Evolutionary conservation across 1,140 invertebrate species (phyloP).

Genomic region (Bombus soroeensis): DNA sequence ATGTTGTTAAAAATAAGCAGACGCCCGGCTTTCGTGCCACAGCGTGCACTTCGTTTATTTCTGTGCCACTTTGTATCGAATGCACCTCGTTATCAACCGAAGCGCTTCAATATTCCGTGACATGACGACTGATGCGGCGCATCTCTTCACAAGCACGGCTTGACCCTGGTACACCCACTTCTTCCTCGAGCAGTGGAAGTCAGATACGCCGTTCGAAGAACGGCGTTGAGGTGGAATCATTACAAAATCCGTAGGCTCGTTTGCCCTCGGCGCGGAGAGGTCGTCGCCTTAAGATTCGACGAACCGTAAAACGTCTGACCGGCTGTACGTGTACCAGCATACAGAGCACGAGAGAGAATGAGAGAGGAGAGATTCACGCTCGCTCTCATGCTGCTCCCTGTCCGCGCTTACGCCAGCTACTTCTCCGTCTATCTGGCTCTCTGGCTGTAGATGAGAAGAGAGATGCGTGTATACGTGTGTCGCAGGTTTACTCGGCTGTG

Average conservation of each 20-base stretch:
- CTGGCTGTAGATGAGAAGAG: background rate
- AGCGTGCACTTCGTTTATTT: too few species aligned
- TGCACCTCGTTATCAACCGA: background rate
- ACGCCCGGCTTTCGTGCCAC: too few species aligned
- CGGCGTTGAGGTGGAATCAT: slow-evolving; percentile 1
- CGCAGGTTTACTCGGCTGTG: background rate
- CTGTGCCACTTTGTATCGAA: background rate
- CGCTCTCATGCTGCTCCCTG: background rate
- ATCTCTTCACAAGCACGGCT: background rate
- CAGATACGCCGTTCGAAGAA: background rate
- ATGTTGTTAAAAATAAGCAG: too few species aligned
- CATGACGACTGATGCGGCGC: background rate
- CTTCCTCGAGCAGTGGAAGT: background rate
- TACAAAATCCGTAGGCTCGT: slow-evolving; percentile 35
- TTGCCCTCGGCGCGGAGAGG: slow-evolving; percentile 45
- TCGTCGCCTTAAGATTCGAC: slow-evolving; percentile 55
- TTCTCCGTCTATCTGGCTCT: slow-evolving; percentile 2
- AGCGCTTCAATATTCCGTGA: background rate
- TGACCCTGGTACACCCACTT: background rate
- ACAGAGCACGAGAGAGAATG: background rate
- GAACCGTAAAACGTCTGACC: slow-evolving; percentile 55
- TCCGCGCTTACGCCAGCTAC: background rate
- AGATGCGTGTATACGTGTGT: background rate
- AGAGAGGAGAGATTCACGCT: background rate
- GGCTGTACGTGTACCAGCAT: slow-evolving; percentile 15